phyloP scores from a whole-genome alignment of 2,113 vertebrate species.

The Anarhynchus alexandrinus region DNA sequence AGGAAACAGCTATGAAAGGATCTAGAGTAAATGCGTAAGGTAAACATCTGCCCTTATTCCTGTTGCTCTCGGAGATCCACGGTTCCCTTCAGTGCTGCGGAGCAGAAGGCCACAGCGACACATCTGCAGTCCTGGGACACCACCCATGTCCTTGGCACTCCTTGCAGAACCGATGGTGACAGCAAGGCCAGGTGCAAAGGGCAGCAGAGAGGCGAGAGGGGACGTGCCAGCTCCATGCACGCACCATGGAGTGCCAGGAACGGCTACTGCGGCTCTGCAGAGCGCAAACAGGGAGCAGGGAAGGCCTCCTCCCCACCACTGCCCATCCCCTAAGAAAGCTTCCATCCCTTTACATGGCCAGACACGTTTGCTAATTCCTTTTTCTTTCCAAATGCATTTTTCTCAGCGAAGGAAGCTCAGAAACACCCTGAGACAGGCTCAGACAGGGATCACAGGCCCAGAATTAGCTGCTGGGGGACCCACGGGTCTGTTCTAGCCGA shows the following conservation, averaged over 20 bases:
- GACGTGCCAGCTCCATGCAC: fast-evolving
- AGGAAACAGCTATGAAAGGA: background rate
- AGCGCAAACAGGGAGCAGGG: background rate
- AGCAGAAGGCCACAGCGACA: background rate
- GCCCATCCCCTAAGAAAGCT: background rate
- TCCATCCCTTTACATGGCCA: background rate
- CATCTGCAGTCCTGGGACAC: background rate
- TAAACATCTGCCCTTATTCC: background rate
- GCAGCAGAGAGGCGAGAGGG: background rate
- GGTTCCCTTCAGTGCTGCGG: background rate
- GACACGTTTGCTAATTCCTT: background rate
- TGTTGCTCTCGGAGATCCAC: background rate
- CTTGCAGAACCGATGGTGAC: too few species aligned
- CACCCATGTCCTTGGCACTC: background rate
- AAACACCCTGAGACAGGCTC: background rate
- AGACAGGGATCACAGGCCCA: background rate
- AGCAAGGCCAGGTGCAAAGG: background rate
- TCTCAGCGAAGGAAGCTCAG: background rate
- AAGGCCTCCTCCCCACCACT: background rate
- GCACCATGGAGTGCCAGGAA: fast-evolving
- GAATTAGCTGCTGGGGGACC: background rate
- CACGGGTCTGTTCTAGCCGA: background rate
- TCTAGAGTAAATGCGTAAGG: fast-evolving
- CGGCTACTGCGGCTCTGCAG: background rate
- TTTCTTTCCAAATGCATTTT: background rate